phyloP scores from a whole-genome alignment of 2,888 invertebrate species.

The Morpho deidamia region DNA sequence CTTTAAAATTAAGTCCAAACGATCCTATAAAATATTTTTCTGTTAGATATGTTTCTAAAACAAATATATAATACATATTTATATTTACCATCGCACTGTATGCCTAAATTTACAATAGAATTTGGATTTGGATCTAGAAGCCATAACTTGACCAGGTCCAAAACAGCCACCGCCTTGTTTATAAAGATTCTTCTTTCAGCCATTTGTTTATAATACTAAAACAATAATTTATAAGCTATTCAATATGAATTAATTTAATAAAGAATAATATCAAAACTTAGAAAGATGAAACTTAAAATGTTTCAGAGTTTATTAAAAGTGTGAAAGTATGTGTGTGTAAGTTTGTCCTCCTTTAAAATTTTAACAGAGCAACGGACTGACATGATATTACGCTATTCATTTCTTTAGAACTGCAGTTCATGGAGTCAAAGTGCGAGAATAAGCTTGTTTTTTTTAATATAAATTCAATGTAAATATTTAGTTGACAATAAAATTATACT shows the following conservation, averaged over 20 bases:
- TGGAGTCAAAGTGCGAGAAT: neutral
- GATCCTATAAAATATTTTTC: constrained; percentile 48
- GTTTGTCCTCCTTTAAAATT: no score
- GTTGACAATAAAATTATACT: constrained; percentile 10
- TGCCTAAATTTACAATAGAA: constrained; percentile 72
- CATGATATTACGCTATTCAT: no score
- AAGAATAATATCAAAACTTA: no score
- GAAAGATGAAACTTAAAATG: no score
- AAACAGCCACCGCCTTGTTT: constrained; percentile 55
- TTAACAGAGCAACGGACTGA: no score
- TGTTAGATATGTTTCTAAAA: neutral
- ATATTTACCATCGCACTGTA: constrained; percentile 71
- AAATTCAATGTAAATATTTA: neutral
- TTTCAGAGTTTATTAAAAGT: no score
- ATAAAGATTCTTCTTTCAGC: constrained; percentile 28
- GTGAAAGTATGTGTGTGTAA: no score
- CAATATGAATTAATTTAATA: no score
- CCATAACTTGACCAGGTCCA: constrained; percentile 73
- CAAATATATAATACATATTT: neutral
- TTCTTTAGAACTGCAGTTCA: no score
- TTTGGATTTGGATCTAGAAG: constrained; percentile 50
- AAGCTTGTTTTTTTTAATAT: neutral
- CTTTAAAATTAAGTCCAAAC: constrained; percentile 71
- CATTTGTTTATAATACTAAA: constrained; percentile 33
- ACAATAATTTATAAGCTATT: neutral